These are phyloP conservation scores for Drosophila pullipes DNA, from an alignment of 2,888 invertebrate species.

Conservation along the genomic window DNA sequence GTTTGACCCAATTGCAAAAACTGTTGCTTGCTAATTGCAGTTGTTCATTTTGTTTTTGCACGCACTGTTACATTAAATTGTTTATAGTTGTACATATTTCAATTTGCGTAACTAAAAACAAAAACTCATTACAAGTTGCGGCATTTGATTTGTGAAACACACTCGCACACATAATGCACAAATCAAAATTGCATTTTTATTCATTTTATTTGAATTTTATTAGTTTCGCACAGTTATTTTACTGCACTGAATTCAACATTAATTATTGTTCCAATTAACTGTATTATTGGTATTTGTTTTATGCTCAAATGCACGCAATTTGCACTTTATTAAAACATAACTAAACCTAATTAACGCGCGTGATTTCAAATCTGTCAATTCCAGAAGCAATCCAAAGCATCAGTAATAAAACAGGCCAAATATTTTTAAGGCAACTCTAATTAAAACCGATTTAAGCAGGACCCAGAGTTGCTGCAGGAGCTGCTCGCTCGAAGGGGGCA, in stretches of 20 bases:
- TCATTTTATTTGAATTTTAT: neutral
- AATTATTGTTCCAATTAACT: neutral
- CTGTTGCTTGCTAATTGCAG: slow-evolving; percentile 13
- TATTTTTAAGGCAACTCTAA: neutral
- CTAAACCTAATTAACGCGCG: neutral
- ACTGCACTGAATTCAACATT: neutral
- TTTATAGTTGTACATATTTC: neutral
- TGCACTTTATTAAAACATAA: slow-evolving; percentile 1
- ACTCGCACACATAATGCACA: neutral
- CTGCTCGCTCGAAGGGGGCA: neutral
- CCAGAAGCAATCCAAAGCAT: neutral
- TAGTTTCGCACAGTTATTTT: neutral
- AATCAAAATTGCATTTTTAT: neutral
- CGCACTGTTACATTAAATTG: slow-evolving; percentile 2
- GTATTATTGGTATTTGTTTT: neutral
- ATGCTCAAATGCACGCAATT: neutral
- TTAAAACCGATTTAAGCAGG: neutral
- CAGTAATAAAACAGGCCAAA: neutral
- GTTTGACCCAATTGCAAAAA: slow-evolving; percentile 6
- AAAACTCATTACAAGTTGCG: slow-evolving; percentile 2
- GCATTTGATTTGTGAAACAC: neutral
- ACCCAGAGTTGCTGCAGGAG: neutral
- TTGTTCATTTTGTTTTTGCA: neutral
- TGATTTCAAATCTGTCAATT: neutral
- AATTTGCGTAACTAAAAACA: too few species aligned